Evolutionary conservation across 2,113 vertebrate species (phyloP), one percentile per base, ranked within the genome.

Genomic region (Isichthys henryi): DNA sequence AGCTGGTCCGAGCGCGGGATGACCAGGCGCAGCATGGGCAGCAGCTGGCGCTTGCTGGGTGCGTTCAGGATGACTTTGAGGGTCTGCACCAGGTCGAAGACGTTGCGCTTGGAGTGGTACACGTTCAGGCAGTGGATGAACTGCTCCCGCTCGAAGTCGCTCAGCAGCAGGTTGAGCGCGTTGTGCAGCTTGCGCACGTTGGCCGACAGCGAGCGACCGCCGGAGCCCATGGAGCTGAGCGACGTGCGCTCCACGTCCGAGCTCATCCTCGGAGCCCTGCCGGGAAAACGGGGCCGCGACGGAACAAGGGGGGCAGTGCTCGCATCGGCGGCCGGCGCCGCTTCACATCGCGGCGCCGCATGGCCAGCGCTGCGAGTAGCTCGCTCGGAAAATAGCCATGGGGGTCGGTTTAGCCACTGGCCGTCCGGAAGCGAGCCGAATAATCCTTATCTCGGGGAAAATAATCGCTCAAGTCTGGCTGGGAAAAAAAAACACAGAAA

Each of bases 1-100:
- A 99, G 96, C 96, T 99, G 98, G 94, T 99, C 98, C 0, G 98
- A 98, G 90, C 98, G 97, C 21, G 98, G 98, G 91, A 99, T 97
- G 90, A 99, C 98, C 89, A 98, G 95, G 23, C 98, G 97, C 90
- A 99, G 95, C 97, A 99, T 96, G 91, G 98, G 98, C 86, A 99
- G 95, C 88, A 99, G 97, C 94, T 98, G 98, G 56, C 97, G 94
- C 92, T 98, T 98, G 92, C 95, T 96, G 87, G 97, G 97, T 77
- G 96, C 96, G 93, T 98, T 97, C 86, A 99, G 96, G 90, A 99
- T 97, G 56, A 98, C 97, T 87, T 97, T 95, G 90, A 99, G 96
- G 52, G 97, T 98, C 95, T 96, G 97, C 87, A 99, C 98, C 94
- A 99, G 95, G 94, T 99, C 98, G 95, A 96, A 99, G 89, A 99